Base-by-base conservation (phyloP, 2,888 invertebrate genomes). In the Drosophila sordidula region DNA sequence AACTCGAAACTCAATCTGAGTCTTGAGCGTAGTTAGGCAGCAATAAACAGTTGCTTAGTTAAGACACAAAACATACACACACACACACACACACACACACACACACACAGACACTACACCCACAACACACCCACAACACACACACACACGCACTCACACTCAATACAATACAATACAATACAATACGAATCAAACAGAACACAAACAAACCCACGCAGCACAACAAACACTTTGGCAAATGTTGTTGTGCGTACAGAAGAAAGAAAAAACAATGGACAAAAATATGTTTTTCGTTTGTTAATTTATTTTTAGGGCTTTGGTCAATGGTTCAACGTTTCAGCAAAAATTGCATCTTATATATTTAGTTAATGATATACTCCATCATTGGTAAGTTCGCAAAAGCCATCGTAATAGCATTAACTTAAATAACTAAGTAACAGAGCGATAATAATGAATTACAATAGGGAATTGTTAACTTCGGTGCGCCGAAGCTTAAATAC, bases 301-400 rank as follows among this genome's bases (percentile, higher is more conserved):
- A 92, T 92, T 92, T 92, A 91, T 91, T 92, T 92, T 91, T 92
- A 92, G 92, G 92, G 94, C 94, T 90, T 94, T 94, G 63, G 93
- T 94, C 90, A 92, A 93, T 49, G 94, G 94, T 41, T 95, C 96
- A 55, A 94, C 95, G 49, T 99, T 99, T 94, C 95, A 96, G 79
- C 96, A 97, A 93, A 97, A 98, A 93, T 95, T 99, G 64, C 99
- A 99, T 94, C 95, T 99, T 92, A 98, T 99, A 92, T 99, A 99
- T 94, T 95, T 99, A 90, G 97, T 99, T 89, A 99, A 99, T 93
- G 99, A 99, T 94, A 97, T 99, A 72, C 94, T 99, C 56, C 99
- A 99, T 93, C 98, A 99, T 93, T 98, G 97, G 97, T 97, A 95
- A 95, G 95, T 95, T 84, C 77, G 78, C 75, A 57, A 64, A 16